A percentile compares a stretch with the other conserved stretches of the same genome.
Conservation (phyloP, 1,140 invertebrate genomes). For the Andrena cerasifolii region DNA sequence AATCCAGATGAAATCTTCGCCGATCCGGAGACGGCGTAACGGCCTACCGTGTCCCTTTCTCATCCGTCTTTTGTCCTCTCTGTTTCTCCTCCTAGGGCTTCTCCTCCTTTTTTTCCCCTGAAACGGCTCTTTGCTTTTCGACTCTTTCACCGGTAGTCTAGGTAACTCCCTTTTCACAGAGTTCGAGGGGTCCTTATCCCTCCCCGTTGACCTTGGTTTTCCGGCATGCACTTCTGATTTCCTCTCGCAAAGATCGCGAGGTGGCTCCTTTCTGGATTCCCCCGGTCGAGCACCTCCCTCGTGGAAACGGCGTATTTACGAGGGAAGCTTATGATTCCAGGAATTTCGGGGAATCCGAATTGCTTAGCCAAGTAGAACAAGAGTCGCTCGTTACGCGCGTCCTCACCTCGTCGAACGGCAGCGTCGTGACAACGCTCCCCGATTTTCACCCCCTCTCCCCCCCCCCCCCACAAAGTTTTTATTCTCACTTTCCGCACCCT, state of each 20-base stretch:
- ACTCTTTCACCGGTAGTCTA: slow-evolving; percentile 68
- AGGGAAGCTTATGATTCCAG: slow-evolving; percentile 39
- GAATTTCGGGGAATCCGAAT: slow-evolving; percentile 38
- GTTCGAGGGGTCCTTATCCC: slow-evolving; percentile 54
- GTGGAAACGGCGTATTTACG: slow-evolving; percentile 28
- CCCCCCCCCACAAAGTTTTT: too few species aligned
- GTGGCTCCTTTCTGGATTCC: neutral
- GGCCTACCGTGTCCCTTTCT: slow-evolving; percentile 44
- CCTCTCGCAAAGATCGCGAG: slow-evolving; percentile 27
- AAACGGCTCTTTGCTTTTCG: slow-evolving; percentile 15
- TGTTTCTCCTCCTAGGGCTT: slow-evolving; percentile 7
- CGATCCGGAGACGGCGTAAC: slow-evolving; percentile 57
- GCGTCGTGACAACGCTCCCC: neutral
- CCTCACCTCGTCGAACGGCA: neutral
- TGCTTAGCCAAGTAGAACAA: slow-evolving; percentile 41
- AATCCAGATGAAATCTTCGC: slow-evolving; percentile 64
- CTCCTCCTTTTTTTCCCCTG: neutral
- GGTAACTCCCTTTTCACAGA: slow-evolving; percentile 72
- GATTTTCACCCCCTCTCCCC: slow-evolving; percentile 2
- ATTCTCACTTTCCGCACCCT: neutral
- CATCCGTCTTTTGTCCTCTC: neutral
- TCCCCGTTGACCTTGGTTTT: slow-evolving; percentile 55
- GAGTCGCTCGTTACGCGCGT: slow-evolving; percentile 29
- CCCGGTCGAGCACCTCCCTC: neutral
- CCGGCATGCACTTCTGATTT: slow-evolving; percentile 36